Conservation (phyloP, 2,797 vertebrate genomes). For the Hippocampus kuda region DNA sequence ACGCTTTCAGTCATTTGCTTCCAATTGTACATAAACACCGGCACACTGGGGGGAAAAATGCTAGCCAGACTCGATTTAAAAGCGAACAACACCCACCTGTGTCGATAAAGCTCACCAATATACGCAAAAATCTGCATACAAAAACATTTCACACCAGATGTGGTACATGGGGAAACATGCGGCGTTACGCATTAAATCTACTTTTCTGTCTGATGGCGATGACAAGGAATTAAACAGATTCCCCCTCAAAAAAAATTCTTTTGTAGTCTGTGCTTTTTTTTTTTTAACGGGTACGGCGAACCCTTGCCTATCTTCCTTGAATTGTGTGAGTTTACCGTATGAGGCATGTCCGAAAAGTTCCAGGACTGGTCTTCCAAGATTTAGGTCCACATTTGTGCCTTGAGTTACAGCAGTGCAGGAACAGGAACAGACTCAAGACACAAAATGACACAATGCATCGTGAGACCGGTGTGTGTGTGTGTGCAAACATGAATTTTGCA, state of each 20-base stretch:
- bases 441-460: background rate
- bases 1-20: constrained; percentile 5
- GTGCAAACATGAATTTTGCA: background rate
- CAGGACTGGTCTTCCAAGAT: background rate
- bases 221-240: background rate
- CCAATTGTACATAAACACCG: constrained; percentile 2
- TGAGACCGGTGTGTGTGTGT: background rate
- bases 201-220: background rate
- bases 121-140: background rate
- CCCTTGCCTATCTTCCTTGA: no score
- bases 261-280: background rate
- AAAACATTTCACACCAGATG: background rate
- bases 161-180: background rate
- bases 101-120: background rate
- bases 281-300: no score
- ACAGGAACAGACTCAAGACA: background rate
- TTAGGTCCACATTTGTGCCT: background rate
- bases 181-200: background rate
- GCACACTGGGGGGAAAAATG: background rate
- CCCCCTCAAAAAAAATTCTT: background rate
- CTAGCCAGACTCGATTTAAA: background rate
- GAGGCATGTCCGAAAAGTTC: background rate
- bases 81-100: constrained; percentile 8
- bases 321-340: no score
- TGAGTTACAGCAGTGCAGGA: background rate